Conservation (phyloP, 2,113 vertebrate species). For the Podilymbus podiceps region DNA sequence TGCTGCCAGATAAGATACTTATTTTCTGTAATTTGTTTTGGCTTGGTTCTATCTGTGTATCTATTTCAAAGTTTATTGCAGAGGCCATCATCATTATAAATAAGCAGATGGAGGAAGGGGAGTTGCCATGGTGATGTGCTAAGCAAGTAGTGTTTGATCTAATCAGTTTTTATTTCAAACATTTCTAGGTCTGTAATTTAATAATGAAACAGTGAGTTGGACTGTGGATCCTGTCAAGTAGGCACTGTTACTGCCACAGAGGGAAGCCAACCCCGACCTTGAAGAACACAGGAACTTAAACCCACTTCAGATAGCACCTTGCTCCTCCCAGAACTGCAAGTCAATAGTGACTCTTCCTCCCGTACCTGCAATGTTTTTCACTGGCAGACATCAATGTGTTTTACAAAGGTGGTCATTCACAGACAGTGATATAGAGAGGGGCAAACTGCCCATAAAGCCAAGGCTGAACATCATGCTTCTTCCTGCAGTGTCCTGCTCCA, state of each 20-base stretch:
- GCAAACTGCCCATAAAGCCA: background rate
- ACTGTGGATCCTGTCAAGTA: background rate
- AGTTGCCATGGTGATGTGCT: background rate
- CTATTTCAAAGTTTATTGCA: background rate
- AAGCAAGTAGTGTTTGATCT: background rate
- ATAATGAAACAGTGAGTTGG: background rate
- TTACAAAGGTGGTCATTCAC: background rate
- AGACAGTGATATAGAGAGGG: background rate
- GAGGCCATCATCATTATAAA: background rate
- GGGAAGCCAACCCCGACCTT: background rate
- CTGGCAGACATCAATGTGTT: background rate
- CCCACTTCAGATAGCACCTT: background rate
- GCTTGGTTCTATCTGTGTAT: background rate
- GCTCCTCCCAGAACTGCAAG: background rate
- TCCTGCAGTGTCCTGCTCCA: background rate
- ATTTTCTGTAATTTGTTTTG: conserved; percentile 30
- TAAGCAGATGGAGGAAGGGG: background rate
- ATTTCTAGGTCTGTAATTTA: background rate
- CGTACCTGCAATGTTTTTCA: background rate
- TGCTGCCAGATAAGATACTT: background rate
- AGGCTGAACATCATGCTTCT: background rate
- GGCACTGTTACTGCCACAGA: background rate
- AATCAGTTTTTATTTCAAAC: background rate
- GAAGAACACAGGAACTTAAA: background rate
- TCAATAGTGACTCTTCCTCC: background rate